Evolutionary conservation across 2,888 invertebrate genomes (phyloP).

Genomic region (Aquatica leii): DNA sequence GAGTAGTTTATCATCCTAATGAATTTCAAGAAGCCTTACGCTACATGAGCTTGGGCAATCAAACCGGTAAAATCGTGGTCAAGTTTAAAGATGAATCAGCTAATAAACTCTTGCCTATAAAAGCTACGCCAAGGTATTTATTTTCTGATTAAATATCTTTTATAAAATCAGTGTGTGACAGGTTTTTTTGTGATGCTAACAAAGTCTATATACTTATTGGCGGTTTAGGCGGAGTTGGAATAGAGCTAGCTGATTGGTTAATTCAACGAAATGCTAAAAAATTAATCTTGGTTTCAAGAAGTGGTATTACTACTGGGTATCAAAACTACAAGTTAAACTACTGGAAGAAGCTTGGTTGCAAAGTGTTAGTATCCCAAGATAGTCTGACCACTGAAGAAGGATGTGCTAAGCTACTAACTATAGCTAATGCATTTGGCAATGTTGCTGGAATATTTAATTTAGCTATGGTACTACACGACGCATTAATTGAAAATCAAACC

Average conservation of each 20-base stretch:
- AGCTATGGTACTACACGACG: constrained; percentile 82
- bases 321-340: constrained; percentile 69
- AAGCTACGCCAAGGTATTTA: not conserved
- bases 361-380: constrained; percentile 71
- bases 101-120: not conserved
- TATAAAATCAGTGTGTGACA: constrained; percentile 41
- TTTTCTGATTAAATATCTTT: not conserved
- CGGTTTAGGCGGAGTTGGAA: constrained; percentile 91
- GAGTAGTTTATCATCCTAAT: constrained; percentile 69
- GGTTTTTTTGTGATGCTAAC: constrained; percentile 64
- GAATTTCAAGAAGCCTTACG: constrained; percentile 77
- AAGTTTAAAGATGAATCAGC: constrained; percentile 50
- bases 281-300: constrained; percentile 81
- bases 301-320: constrained; percentile 82
- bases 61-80: constrained; percentile 76
- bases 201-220: constrained; percentile 72
- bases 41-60: constrained; percentile 73
- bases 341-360: constrained; percentile 71
- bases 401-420: constrained; percentile 72
- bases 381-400: constrained; percentile 58
- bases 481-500: constrained; percentile 80
- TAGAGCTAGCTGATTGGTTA: constrained; percentile 89
- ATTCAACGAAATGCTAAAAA: constrained; percentile 82
- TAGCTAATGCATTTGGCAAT: constrained; percentile 70
- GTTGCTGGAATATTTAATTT: constrained; percentile 92